Percentiles rank a stretch among this genome's conserved stretches.
These are phyloP conservation scores for Callaeas wilsoni DNA, from an alignment of 2,113 vertebrate genomes.

Conservation along the genomic window DNA sequence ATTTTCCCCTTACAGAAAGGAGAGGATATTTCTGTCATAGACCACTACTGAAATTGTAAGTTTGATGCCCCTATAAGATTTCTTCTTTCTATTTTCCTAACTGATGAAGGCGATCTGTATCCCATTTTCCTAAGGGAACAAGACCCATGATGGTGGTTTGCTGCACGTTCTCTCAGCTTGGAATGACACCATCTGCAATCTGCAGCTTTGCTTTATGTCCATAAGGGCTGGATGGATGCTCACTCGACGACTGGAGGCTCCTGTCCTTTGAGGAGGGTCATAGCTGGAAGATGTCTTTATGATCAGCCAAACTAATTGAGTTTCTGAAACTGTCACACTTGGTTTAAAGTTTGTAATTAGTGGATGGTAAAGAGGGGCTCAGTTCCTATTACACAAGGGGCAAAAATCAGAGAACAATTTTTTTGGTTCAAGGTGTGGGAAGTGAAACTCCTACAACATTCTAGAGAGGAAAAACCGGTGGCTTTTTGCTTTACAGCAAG, in stretches of 20 bases:
- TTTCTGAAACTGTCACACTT: background rate
- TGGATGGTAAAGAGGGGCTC: background rate
- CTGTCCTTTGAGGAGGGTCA: background rate
- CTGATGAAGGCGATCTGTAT: background rate
- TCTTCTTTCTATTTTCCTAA: background rate
- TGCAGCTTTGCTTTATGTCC: background rate
- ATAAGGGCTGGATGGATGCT: background rate
- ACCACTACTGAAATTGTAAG: background rate
- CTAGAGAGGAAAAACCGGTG: background rate
- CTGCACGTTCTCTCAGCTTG: background rate
- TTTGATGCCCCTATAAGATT: background rate
- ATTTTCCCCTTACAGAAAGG: background rate
- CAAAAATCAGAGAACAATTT: background rate
- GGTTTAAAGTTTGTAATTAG: background rate
- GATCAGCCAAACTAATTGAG: background rate
- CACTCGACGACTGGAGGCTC: background rate
- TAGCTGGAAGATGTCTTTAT: background rate
- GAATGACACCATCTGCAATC: background rate
- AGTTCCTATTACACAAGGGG: background rate
- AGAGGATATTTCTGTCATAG: background rate
- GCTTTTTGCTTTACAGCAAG: background rate
- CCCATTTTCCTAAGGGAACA: background rate
- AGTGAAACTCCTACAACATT: background rate
- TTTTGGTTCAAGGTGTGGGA: background rate
- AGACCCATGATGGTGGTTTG: accelerated